Evolutionary conservation across 2,797 vertebrate genomes (phyloP).

Genomic region (Dipus sagitta): DNA sequence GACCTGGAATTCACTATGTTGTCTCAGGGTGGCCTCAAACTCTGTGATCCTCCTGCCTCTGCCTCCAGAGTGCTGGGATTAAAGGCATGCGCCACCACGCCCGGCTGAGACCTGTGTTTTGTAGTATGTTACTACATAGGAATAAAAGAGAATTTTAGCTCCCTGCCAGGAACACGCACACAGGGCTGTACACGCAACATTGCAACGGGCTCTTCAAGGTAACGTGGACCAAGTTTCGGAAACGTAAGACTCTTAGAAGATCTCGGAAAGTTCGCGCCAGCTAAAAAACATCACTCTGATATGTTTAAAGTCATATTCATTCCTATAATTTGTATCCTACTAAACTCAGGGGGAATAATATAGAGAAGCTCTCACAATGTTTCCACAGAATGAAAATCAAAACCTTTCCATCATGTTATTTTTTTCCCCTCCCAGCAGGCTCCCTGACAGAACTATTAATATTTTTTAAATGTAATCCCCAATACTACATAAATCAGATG

Average conservation of each 20-base stretch:
- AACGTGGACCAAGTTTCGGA: constrained; percentile 23
- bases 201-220: neutral
- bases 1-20: no score
- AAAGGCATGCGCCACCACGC: no score
- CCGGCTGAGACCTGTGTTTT: neutral
- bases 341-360: neutral
- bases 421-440: constrained; percentile 35
- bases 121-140: neutral
- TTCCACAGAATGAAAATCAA: constrained; percentile 58
- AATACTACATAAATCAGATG: neutral
- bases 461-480: neutral
- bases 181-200: neutral
- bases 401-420: neutral
- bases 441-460: constrained; percentile 45
- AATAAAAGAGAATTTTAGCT: constrained; percentile 37
- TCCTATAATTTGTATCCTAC: neutral
- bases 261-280: neutral
- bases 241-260: neutral
- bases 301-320: neutral
- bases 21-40: no score
- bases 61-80: no score
- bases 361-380: neutral
- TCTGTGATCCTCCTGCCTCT: no score
- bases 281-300: neutral
- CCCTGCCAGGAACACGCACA: constrained; percentile 12